Evolutionary conservation across 2,888 invertebrate species (phyloP).

Genomic region (Lycaena phlaeas): DNA sequence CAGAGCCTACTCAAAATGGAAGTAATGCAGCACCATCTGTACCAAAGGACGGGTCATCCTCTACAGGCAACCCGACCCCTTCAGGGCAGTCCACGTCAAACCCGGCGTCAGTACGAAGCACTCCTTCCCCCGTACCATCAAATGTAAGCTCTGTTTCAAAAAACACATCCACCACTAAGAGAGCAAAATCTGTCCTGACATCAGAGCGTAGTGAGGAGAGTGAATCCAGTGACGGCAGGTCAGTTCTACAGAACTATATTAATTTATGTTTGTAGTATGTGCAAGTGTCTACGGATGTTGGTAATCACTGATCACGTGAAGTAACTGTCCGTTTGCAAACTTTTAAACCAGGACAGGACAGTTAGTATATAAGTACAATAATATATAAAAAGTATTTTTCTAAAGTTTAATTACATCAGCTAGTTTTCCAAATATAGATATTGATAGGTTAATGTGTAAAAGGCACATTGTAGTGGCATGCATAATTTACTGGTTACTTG

Average conservation of each 20-base stretch:
- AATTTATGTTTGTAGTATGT: background rate
- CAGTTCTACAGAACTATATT: constrained; percentile 21
- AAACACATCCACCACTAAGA: constrained; percentile 74
- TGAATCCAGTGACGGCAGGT: constrained; percentile 77
- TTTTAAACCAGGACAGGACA: too few relatives aligned
- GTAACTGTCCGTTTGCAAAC: too few relatives aligned
- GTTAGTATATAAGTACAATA: too few relatives aligned
- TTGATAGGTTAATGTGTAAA: too few relatives aligned
- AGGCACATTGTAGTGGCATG: too few relatives aligned
- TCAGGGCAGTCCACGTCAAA: constrained; percentile 68
- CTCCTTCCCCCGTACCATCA: constrained; percentile 82
- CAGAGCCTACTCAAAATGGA: constrained; percentile 57
- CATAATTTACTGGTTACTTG: too few relatives aligned
- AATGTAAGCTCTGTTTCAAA: constrained; percentile 79
- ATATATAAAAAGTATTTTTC: too few relatives aligned
- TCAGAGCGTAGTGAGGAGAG: constrained; percentile 80
- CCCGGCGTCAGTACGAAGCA: constrained; percentile 80
- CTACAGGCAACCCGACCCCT: constrained; percentile 40
- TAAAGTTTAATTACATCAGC: too few relatives aligned
- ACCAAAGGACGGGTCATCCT: constrained; percentile 45
- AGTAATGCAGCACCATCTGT: constrained; percentile 31
- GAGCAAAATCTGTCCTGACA: constrained; percentile 79
- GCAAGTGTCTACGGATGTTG: too few relatives aligned
- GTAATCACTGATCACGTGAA: too few relatives aligned
- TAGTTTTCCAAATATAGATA: too few relatives aligned